A percentile compares a stretch with the other conserved stretches of the same genome.
phyloP scores from a whole-genome alignment of 2,888 invertebrate species.

The Phyto melanocephala region DNA sequence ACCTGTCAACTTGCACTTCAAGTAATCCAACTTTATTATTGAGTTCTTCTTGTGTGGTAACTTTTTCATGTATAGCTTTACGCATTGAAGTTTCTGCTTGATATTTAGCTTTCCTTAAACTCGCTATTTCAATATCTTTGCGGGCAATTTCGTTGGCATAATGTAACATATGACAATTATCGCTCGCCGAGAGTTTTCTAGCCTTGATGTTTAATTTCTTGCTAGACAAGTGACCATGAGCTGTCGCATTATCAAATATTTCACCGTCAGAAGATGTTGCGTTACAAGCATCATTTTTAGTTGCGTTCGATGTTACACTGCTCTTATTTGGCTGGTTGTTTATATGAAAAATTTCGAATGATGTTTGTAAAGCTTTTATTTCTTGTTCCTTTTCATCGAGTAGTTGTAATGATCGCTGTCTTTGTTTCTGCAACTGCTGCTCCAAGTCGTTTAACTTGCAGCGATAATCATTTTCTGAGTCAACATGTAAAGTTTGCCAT shows the following conservation, averaged over 20 bases:
- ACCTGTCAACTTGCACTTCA: slow-evolving; percentile 84
- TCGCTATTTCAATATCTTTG: slow-evolving; percentile 87
- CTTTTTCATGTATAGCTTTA: slow-evolving; percentile 81
- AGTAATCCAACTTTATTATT: slow-evolving; percentile 79
- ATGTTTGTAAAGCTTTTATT: slow-evolving; percentile 82
- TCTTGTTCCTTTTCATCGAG: slow-evolving; percentile 90
- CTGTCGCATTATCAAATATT: slow-evolving; percentile 66
- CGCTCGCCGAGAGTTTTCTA: slow-evolving; percentile 78
- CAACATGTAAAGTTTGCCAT: slow-evolving; percentile 73
- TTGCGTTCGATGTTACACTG: neutral
- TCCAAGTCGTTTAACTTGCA: slow-evolving; percentile 82
- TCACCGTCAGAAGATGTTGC: slow-evolving; percentile 70
- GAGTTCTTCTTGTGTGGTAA: slow-evolving; percentile 80
- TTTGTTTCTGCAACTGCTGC: slow-evolving; percentile 87
- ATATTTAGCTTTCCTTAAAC: slow-evolving; percentile 86
- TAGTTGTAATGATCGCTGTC: slow-evolving; percentile 87
- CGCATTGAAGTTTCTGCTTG: slow-evolving; percentile 81
- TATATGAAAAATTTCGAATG: slow-evolving; percentile 80
- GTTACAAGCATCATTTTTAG: slow-evolving; percentile 16
- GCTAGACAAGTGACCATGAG: too few species aligned
- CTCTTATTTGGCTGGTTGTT: neutral
- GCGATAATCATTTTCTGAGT: slow-evolving; percentile 80
- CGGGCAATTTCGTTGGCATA: slow-evolving; percentile 90
- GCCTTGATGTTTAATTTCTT: slow-evolving; percentile 64
- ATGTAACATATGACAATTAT: slow-evolving; percentile 88